A percentile compares a stretch with the other conserved stretches of the same genome.
Evolutionary conservation across 2,113 vertebrate species (phyloP).

Genomic region (Potamarius usumacintae): DNA sequence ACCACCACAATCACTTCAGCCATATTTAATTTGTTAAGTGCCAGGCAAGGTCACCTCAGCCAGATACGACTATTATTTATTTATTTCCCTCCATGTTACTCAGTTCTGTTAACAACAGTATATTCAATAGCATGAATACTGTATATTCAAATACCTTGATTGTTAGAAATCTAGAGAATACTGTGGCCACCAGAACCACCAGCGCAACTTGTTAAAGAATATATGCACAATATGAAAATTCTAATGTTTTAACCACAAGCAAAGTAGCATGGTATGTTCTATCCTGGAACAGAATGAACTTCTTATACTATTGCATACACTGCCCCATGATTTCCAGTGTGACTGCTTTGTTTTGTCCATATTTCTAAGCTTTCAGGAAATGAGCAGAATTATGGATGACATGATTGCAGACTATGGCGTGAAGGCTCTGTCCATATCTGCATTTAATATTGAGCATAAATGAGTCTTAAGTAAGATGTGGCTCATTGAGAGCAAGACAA

Average conservation of each 20-base stretch:
- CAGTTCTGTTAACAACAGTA: background rate
- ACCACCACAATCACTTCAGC: background rate
- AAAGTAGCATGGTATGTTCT: background rate
- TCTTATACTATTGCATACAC: too few relatives aligned
- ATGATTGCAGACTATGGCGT: too few relatives aligned
- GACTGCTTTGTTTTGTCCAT: too few relatives aligned
- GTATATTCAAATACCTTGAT: background rate
- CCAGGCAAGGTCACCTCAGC: background rate
- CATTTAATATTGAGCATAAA: too few relatives aligned
- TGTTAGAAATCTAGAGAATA: background rate
- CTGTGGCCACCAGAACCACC: background rate
- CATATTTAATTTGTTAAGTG: background rate
- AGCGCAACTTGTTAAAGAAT: background rate
- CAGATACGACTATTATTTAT: background rate
- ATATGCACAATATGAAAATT: background rate
- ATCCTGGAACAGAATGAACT: background rate
- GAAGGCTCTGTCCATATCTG: too few relatives aligned
- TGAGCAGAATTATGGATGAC: too few relatives aligned
- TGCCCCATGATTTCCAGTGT: too few relatives aligned
- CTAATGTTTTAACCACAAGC: background rate
- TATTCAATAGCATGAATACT: background rate
- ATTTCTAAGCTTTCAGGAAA: too few relatives aligned
- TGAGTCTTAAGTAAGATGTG: background rate
- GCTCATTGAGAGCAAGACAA: slow-evolving; percentile 4
- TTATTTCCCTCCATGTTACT: background rate